Evolutionary conservation across 2,797 vertebrate genomes (phyloP).

Genomic region (Danio kyathit): DNA sequence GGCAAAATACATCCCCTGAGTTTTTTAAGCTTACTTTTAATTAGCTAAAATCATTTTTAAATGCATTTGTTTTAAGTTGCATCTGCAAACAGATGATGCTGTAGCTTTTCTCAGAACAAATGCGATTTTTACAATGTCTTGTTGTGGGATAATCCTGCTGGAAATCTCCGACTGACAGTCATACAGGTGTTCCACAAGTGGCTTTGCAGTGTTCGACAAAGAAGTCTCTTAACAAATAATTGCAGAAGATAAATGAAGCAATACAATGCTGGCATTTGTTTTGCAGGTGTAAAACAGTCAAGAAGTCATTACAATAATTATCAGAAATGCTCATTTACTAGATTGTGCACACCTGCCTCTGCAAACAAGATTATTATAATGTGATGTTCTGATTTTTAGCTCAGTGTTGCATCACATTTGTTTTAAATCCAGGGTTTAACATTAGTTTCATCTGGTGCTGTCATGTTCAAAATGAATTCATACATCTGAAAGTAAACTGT

Average conservation of each 20-base stretch:
- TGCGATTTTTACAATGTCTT: background rate
- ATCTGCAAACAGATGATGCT: background rate
- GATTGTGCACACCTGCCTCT: background rate
- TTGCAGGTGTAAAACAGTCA: constrained; percentile 6
- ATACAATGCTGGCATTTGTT: background rate
- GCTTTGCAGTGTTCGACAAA: background rate
- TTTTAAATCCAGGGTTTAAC: background rate
- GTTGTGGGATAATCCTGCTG: background rate
- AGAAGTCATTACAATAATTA: constrained; percentile 7
- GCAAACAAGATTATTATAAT: background rate
- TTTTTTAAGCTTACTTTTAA: background rate
- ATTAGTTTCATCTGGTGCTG: too few species aligned
- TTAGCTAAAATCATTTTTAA: background rate
- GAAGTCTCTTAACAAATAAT: background rate
- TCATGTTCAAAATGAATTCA: too few species aligned
- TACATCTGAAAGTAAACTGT: too few species aligned
- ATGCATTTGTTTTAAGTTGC: background rate
- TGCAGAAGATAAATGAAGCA: background rate
- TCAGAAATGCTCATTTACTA: background rate
- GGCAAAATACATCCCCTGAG: too few species aligned
- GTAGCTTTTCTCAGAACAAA: background rate
- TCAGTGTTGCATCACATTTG: background rate
- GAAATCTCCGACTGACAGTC: too few species aligned
- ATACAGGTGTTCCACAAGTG: constrained; percentile 2
- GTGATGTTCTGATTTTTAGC: background rate